Evolutionary conservation across 2,888 invertebrate genomes (phyloP), one percentile per base, ranked within the genome.

Genomic region (Leptopterna dolabrata): DNA sequence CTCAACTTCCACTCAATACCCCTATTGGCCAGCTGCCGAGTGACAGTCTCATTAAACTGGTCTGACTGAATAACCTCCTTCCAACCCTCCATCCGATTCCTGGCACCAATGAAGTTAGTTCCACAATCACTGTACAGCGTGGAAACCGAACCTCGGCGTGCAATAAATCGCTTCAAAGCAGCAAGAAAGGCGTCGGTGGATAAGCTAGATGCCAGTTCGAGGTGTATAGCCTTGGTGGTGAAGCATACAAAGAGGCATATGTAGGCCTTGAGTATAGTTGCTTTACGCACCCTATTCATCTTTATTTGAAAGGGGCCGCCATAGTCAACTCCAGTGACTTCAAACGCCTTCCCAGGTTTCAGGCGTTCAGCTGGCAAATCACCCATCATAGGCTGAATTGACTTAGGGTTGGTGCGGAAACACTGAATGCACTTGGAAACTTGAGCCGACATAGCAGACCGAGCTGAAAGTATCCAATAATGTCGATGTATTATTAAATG

Each of bases 171-270:
- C 11, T 88, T 80, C 6, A 89, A 84, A 11, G 89, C 88, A 11
- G 88, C 89, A 11, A 90, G 14, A 76, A 90, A 90, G 0, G 88
- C 86, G 1, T 88, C 84, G 0, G 90, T 89, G 3, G 89, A 81
- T 0, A 90, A 71, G 11, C 88, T 88, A 4, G 87, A 84, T 0
- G 88, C 90, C 6, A 89, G 29, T 76, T 90, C 90, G 1, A 90
- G 47, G 47, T 90, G 90, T 3, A 90, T 45, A 0, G 89, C 89
- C 55, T 88, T 89, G 0, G 90, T 91, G 0, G 88, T 73, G 24
- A 91, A 88, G 81, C 91, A 91, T 47, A 91, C 88, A 36, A 90
- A 90, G 0, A 90, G 24, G 9, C 88, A 76, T 6, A 76, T 90
- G 90, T 36, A n/a, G n/a, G 76, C 88, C 47, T 90, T 90, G 2